Evolutionary conservation across 1,140 invertebrate genomes (phyloP).

Genomic region (Ladona fulva): DNA sequence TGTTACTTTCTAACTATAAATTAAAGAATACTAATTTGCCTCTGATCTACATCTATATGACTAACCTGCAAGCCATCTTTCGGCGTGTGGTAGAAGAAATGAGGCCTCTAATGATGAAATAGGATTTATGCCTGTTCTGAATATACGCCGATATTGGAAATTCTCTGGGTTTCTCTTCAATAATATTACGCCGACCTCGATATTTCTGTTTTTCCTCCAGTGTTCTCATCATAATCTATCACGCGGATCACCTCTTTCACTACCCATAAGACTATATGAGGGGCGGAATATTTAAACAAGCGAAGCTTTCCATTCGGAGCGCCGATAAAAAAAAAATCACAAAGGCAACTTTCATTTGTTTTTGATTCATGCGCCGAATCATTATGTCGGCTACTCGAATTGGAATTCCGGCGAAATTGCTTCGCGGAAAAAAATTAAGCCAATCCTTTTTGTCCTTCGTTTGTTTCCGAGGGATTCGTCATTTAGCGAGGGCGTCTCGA

Average conservation of each 20-base stretch:
- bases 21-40: no score
- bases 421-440: neutral
- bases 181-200: no score
- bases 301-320: neutral
- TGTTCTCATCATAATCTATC: neutral
- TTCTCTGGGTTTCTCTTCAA: no score
- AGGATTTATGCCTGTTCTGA: no score
- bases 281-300: slow-evolving; percentile 5
- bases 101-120: no score
- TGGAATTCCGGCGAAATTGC: slow-evolving; percentile 8
- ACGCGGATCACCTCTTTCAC: neutral
- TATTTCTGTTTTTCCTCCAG: neutral
- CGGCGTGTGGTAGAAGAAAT: no score
- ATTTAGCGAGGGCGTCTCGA: neutral
- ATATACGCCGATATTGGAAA: no score
- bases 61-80: no score
- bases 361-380: neutral
- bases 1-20: no score
- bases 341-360: neutral
- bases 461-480: neutral
- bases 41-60: no score
- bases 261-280: neutral
- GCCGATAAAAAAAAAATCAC: neutral
- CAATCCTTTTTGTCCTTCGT: neutral
- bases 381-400: neutral